Evolutionary conservation across 2,113 vertebrate species (phyloP), one percentile per base, ranked within the genome.

Genomic region (Nesogale talazaci): DNA sequence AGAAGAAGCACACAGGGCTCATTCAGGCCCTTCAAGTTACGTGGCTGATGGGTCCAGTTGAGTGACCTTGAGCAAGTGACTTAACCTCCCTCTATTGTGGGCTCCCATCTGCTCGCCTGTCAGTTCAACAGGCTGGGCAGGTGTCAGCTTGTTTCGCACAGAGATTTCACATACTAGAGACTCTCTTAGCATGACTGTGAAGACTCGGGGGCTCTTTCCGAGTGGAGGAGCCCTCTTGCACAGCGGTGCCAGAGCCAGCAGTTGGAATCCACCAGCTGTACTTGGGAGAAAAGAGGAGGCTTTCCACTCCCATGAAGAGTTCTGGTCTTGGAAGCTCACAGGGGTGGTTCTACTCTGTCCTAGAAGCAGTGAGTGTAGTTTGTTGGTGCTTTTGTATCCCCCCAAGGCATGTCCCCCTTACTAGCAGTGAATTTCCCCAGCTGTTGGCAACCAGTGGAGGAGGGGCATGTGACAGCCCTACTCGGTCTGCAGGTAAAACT

Each of bases 11-110:
- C 46, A 31, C 57, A 84, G 2, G 38, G 29, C 46, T 83, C 42
- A 76, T 72, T 22, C 19, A 94, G 79, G 3, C 16, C 78, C 70
- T 61, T 78, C 38, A 81, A 74, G 84, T 82, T 75, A 91, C 38
- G 74, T 1, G 59, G 67, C 40, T 84, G 67, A 80, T 87, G 82
- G n/a, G 34, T 38, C 72, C 27, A 89, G 82, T 42, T 84, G 19
- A 67, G 70, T 52, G 83, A 88, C 79, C 56, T 2, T 67, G 52
- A 52, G 46, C 40, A 94, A 91, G 80, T 46, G 31, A 17, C 16
- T 75, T 87, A 94, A n/a, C n/a, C n/a, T n/a, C n/a, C n/a, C n/a
- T n/a, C n/a, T n/a, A n/a, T n/a, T n/a, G n/a, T n/a, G n/a, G n/a
- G n/a, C 31, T 85, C 40, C 40, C 52, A 70, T 38, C 29, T 74